Percentiles rank a stretch among this genome's conserved stretches.
phyloP scores from a whole-genome alignment of 2,113 vertebrate species.

The Arvicanthis niloticus region DNA sequence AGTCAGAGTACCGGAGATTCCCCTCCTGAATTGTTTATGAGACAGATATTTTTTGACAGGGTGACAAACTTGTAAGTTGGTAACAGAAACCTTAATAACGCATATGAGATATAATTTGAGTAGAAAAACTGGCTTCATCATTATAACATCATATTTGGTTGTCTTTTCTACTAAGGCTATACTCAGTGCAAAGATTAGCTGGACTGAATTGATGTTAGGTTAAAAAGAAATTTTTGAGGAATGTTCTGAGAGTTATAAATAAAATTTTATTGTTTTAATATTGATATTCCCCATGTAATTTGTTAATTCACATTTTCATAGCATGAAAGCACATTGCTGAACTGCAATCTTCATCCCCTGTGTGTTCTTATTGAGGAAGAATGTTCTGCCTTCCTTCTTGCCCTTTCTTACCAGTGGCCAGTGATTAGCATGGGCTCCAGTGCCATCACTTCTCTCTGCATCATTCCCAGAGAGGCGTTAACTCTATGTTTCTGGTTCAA shows the following conservation, averaged over 20 bases:
- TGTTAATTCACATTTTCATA: not conserved
- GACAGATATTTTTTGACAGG: not conserved
- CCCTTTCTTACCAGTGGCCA: not conserved
- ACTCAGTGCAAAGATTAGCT: conserved; percentile 30
- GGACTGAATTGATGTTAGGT: conserved; percentile 9
- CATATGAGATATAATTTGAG: not conserved
- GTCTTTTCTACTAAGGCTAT: conserved; percentile 47
- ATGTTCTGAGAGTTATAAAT: not conserved
- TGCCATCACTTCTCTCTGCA: not conserved
- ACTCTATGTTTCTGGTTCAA: not conserved
- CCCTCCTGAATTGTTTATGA: not conserved
- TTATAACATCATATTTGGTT: conserved; percentile 35
- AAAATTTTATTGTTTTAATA: conserved; percentile 24
- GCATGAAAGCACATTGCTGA: not conserved
- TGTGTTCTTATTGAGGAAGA: not conserved
- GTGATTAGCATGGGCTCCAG: not conserved
- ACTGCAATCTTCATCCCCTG: not conserved
- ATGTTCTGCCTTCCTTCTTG: not conserved
- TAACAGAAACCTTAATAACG: conserved; percentile 51
- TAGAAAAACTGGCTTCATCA: conserved; percentile 17
- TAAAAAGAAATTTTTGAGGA: conserved; percentile 66
- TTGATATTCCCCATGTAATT: not conserved
- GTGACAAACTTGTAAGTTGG: not conserved
- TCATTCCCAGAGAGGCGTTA: not conserved
- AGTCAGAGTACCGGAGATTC: not conserved